Percentiles rank a stretch among this genome's conserved stretches.
Conservation (phyloP, 1,140 invertebrate species). For the Scaptomyza hsui region DNA sequence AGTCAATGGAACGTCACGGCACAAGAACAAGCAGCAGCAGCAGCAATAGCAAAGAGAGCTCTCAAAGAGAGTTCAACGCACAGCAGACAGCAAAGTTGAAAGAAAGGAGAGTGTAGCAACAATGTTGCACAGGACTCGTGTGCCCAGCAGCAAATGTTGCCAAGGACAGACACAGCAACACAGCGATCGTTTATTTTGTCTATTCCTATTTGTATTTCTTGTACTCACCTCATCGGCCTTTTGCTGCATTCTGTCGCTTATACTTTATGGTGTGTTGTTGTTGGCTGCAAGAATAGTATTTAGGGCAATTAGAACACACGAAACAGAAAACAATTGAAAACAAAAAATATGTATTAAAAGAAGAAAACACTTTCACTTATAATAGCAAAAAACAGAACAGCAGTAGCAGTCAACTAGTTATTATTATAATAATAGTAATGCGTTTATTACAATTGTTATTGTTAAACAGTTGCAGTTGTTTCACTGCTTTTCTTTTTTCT, state of each 20-base stretch:
- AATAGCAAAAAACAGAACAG: constrained; percentile 18
- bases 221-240: constrained; percentile 72
- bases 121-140: constrained; percentile 15
- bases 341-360: not conserved
- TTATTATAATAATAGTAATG: constrained; percentile 11
- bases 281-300: constrained; percentile 41
- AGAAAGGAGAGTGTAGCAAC: constrained; percentile 25
- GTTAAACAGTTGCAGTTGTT: constrained; percentile 21
- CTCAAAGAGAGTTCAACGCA: constrained; percentile 30
- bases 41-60: constrained; percentile 15
- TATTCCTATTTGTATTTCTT: not conserved
- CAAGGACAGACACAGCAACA: constrained; percentile 6
- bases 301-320: constrained; percentile 44
- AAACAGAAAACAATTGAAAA: constrained; percentile 31
- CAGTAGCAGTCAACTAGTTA: constrained; percentile 12
- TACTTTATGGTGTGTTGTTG: constrained; percentile 1
- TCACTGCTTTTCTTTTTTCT: constrained; percentile 9
- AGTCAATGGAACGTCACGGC: constrained; percentile 79
- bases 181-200: not conserved
- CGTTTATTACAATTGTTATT: constrained; percentile 45
- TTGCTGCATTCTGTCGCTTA: constrained; percentile 62
- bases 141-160: constrained; percentile 9
- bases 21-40: constrained; percentile 49
- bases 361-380: constrained; percentile 57
- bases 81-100: constrained; percentile 11